phyloP scores from a whole-genome alignment of 2,113 vertebrate species.

The Eretmochelys imbricata region DNA sequence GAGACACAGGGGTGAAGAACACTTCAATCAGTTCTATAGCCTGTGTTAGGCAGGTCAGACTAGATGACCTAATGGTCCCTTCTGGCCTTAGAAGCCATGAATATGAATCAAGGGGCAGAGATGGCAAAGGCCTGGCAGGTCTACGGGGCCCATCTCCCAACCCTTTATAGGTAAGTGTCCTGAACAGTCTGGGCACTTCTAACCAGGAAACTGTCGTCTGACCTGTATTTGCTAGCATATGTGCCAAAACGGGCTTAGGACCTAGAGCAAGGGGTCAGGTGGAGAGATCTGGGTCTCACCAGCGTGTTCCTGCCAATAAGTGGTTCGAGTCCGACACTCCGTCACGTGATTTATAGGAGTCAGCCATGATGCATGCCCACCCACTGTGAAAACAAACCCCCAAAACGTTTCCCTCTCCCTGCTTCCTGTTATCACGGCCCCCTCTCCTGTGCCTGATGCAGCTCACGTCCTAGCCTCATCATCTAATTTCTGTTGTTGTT shows the following conservation, averaged over 20 bases:
- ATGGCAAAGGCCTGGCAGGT: neutral
- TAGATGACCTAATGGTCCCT: neutral
- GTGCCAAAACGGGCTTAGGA: neutral
- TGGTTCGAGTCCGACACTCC: neutral
- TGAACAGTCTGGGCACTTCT: neutral
- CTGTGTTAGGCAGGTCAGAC: neutral
- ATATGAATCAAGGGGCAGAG: neutral
- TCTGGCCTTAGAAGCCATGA: neutral
- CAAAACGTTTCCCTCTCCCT: neutral
- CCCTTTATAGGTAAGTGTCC: neutral
- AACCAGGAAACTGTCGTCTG: rapidly evolving
- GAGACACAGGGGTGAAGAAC: neutral
- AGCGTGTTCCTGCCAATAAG: neutral
- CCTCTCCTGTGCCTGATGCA: neutral
- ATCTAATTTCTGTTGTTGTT: neutral
- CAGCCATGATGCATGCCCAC: neutral
- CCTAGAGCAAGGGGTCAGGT: neutral
- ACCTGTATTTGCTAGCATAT: rapidly evolving
- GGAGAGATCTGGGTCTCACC: neutral
- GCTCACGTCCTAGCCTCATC: neutral
- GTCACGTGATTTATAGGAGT: neutral
- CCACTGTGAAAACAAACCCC: neutral
- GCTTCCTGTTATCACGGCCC: neutral
- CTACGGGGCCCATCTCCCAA: neutral
- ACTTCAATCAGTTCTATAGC: neutral